Base-by-base conservation (phyloP, 2,113 vertebrate genomes). In the Aegypius monachus region DNA sequence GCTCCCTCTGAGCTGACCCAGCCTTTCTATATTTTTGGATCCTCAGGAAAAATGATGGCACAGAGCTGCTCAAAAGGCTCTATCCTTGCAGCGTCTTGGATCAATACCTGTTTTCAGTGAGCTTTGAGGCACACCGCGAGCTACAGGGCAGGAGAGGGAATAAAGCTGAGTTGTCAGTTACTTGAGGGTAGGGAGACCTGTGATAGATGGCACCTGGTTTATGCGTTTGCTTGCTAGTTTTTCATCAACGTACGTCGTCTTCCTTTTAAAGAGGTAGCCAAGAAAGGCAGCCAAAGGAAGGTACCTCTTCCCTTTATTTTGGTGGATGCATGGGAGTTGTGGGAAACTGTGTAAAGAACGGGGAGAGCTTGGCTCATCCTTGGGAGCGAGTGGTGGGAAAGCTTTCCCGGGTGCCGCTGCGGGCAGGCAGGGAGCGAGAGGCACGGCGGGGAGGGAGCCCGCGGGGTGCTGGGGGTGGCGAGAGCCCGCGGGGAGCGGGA, bases 81-180 rank as follows among this genome's bases (percentile, higher is more conserved):
- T 82, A 40, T 89, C 80, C 65, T 81, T 72, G 73, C 82, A 53
- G 68, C 0, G 0, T 55, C 65, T 88, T 40, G 70, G 95, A 97
- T 97, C 96, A 91, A 97, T 97, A 97, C 31, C 52, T 92, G 95
- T 96, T 97, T 96, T 96, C 93, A 93, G 87, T 16, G 71, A 85
- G 93, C 92, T 96, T 85, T 80, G 87, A 96, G 96, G 62, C 81
- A 61, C 81, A 48, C 20, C 0, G 40, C 56, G 95, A 94, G 90
- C 95, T 94, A 67, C 93, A 81, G 73, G 75, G 50, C 40, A 74
- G 71, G 58, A 89, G 91, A 59, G 68, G 45, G 95, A 95, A 96
- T 96, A 95, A 91, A 91, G 93, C 96, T 89, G 94, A 95, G 47
- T 84, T 97, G 94, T 96, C 96, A 97, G 65, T 45, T 95, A 93